These are phyloP conservation scores for Notodromas monacha DNA, from an alignment of 2,888 invertebrate species.

Conservation along the genomic window DNA sequence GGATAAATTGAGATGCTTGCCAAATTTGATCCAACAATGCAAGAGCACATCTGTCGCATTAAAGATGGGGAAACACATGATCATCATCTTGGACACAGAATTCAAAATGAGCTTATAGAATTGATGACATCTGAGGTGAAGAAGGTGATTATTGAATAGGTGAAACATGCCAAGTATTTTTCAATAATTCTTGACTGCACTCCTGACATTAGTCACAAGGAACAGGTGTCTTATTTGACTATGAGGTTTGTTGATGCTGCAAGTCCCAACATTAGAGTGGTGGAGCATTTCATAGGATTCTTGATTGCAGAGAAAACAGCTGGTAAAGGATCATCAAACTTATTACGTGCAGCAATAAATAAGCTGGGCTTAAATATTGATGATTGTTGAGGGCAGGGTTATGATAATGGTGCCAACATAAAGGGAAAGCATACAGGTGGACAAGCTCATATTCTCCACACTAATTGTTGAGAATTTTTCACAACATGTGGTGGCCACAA, in stretches of 20 bases:
- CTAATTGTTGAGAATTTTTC: slow-evolving; percentile 6
- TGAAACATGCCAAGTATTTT: slow-evolving; percentile 8
- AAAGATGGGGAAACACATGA: slow-evolving; percentile 7
- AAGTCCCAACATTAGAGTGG: slow-evolving; percentile 1
- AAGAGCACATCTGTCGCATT: slow-evolving; percentile 6
- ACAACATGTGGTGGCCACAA: slow-evolving; percentile 7
- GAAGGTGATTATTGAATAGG: slow-evolving; percentile 6
- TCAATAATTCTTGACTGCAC: slow-evolving; percentile 9
- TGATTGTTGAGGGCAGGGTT: slow-evolving; percentile 8
- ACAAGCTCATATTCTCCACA: slow-evolving; percentile 7
- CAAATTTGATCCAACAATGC: background rate
- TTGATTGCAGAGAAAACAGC: background rate
- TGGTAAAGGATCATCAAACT: background rate
- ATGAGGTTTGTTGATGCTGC: slow-evolving; percentile 10
- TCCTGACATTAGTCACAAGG: slow-evolving; percentile 9
- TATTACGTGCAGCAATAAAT: background rate
- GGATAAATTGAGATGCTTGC: background rate
- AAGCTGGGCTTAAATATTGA: background rate
- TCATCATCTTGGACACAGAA: background rate
- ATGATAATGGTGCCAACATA: slow-evolving; percentile 9
- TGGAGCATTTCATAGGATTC: slow-evolving; percentile 7
- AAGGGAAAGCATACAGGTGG: slow-evolving; percentile 8
- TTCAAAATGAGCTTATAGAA: background rate
- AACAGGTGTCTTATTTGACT: slow-evolving; percentile 10
- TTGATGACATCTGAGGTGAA: background rate